Percentiles rank a stretch among this genome's conserved stretches.
These are phyloP conservation scores for Ovibos moschatus DNA, from an alignment of 2,113 vertebrate genomes.

Conservation along the genomic window DNA sequence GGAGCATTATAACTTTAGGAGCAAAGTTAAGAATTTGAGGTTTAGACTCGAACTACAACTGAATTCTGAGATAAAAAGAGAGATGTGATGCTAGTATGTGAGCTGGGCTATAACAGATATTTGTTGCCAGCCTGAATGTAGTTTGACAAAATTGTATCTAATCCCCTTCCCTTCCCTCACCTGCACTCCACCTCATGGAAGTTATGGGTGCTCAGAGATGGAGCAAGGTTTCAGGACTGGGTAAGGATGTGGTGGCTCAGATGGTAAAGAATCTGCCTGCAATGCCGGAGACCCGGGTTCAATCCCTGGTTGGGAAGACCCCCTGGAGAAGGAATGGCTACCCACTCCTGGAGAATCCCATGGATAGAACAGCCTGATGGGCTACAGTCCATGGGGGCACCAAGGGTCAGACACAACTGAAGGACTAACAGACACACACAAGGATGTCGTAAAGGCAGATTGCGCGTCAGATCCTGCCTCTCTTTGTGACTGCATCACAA, in stretches of 20 bases:
- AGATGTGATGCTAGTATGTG: neutral
- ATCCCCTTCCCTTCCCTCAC: neutral
- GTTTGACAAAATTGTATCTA: too few species aligned
- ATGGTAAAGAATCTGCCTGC: neutral
- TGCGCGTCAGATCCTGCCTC: neutral
- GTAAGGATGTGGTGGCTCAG: neutral
- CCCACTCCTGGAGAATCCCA: neutral
- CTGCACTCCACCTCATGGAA: neutral
- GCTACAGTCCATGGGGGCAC: neutral
- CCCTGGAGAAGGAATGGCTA: neutral
- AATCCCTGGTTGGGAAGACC: neutral
- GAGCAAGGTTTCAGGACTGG: neutral
- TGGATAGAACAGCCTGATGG: neutral
- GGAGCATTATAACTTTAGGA: neutral
- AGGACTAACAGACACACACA: neutral
- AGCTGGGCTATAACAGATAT: neutral
- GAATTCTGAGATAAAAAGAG: neutral
- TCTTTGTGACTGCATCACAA: neutral
- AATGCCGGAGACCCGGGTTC: rapidly evolving
- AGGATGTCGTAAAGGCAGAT: neutral
- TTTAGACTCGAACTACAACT: neutral
- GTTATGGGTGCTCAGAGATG: neutral
- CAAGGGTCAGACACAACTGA: neutral
- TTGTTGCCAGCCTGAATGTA: neutral
- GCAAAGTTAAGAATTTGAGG: neutral